Evolutionary conservation across 1,140 invertebrate species (phyloP).

Genomic region (Cydia amplana): DNA sequence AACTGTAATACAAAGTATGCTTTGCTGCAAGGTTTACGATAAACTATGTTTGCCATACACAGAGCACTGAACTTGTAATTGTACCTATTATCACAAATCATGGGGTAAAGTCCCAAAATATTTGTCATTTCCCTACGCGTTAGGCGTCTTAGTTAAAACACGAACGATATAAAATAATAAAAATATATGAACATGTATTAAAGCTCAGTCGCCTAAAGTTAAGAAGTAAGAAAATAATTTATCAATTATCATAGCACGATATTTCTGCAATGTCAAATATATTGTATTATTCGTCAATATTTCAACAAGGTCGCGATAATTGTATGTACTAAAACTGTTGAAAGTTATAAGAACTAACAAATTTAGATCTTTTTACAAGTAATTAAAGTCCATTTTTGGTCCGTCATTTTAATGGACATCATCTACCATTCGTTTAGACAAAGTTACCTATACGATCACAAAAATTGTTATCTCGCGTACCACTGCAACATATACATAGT

Average conservation of each 20-base stretch:
- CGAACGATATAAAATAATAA: constrained; percentile 1
- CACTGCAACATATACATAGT: constrained; percentile 7
- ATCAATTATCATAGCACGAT: background rate
- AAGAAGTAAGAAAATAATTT: constrained; percentile 4
- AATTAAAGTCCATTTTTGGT: constrained; percentile 13
- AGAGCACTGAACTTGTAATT: background rate
- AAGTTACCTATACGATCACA: background rate
- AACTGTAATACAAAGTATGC: background rate
- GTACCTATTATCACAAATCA: background rate
- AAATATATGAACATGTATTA: constrained; percentile 13
- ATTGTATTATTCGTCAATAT: background rate
- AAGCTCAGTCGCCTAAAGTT: background rate
- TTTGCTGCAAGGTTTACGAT: background rate
- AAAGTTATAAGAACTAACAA: background rate
- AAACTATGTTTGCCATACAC: background rate
- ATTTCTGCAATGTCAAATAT: background rate
- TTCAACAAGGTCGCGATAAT: too few relatives aligned
- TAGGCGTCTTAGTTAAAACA: background rate
- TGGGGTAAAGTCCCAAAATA: background rate
- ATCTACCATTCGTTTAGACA: background rate
- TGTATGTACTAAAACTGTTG: background rate
- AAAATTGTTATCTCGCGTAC: background rate
- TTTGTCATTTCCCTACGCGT: background rate
- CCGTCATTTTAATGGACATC: background rate
- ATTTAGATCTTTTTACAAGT: background rate